These are phyloP conservation scores for Caenorhabditis panamensis DNA, from an alignment of 2,888 invertebrate genomes.

Conservation along the genomic window DNA sequence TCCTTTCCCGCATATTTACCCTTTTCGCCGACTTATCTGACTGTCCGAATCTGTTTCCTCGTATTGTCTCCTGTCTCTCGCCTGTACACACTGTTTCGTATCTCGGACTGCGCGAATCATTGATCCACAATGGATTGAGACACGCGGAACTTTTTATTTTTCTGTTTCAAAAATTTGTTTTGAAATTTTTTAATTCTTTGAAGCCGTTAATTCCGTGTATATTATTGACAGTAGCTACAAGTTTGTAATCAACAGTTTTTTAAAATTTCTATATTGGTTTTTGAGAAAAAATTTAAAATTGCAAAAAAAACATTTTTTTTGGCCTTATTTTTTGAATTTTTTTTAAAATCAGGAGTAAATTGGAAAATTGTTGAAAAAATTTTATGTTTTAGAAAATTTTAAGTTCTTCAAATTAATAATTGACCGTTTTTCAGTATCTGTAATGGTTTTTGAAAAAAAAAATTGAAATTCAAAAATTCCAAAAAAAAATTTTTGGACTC, in stretches of 20 bases:
- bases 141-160: constrained; percentile 6
- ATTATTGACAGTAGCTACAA: no score
- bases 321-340: background rate
- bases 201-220: background rate
- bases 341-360: background rate
- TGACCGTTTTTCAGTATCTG: no score
- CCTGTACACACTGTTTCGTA: no score
- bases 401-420: no score
- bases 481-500: no score
- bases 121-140: background rate
- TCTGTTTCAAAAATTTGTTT: background rate
- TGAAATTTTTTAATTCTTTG: background rate
- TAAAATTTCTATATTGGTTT: background rate
- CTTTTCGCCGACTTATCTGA: constrained; percentile 1
- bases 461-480: no score
- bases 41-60: constrained; percentile 16
- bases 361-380: background rate
- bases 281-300: background rate
- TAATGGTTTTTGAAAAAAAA: no score
- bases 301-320: background rate
- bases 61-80: constrained; percentile 2
- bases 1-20: constrained; percentile 46
- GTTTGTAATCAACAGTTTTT: no score
- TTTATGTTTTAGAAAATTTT: background rate
- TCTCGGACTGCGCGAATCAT: constrained; percentile 3